Evolutionary conservation across 2,797 vertebrate genomes (phyloP).

Genomic region (Leuciscus waleckii): DNA sequence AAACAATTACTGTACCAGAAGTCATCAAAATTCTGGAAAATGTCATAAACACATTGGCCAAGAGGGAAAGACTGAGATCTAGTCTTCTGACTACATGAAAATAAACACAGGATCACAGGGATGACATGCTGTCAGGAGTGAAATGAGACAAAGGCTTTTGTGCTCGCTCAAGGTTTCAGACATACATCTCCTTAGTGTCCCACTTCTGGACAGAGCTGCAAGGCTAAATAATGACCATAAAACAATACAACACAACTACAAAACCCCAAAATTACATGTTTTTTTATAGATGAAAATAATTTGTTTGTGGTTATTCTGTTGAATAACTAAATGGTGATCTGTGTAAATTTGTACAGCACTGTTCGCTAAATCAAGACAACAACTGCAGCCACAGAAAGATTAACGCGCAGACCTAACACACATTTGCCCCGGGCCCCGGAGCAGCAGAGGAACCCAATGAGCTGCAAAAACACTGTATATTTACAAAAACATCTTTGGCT

Average conservation of each 20-base stretch:
- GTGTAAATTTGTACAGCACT: constrained; percentile 8
- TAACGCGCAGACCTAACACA: background rate
- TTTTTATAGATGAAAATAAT: background rate
- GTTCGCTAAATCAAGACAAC: background rate
- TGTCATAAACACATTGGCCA: constrained; percentile 24
- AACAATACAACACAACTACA: background rate
- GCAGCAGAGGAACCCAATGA: constrained; percentile 18
- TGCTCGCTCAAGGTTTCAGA: constrained; percentile 21
- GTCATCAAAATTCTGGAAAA: background rate
- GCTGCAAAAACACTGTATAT: constrained; percentile 19
- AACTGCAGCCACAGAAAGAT: constrained; percentile 1
- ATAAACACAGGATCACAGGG: constrained; percentile 32
- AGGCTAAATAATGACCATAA: background rate
- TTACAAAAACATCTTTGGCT: constrained; percentile 9
- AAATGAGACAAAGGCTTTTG: constrained; percentile 54
- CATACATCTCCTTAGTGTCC: constrained; percentile 21
- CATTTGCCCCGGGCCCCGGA: constrained; percentile 9
- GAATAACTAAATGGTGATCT: background rate
- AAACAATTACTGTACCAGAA: constrained; percentile 29
- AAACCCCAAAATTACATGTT: background rate
- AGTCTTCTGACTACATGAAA: constrained; percentile 26
- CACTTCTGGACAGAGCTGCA: constrained; percentile 18
- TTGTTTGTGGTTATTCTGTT: constrained; percentile 2
- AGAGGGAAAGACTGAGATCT: constrained; percentile 30
- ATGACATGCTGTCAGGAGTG: constrained; percentile 49